Conservation (phyloP, 2,888 invertebrate species). For the Eretmocerus hayati region DNA sequence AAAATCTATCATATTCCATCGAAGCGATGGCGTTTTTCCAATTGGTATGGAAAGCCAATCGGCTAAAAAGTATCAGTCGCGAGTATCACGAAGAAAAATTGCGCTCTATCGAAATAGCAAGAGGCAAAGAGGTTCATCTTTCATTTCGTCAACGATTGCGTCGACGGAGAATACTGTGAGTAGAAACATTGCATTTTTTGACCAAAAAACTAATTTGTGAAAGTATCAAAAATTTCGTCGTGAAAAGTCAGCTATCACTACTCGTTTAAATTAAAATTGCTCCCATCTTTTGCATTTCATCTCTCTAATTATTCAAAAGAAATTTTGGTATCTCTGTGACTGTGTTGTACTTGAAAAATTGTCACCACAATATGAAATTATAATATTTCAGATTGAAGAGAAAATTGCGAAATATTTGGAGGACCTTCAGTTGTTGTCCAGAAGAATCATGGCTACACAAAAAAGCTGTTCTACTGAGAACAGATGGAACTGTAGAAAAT, state of each 20-base stretch:
- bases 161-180: slow-evolving; percentile 36
- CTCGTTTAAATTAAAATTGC: too few relatives aligned
- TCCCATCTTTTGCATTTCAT: too few relatives aligned
- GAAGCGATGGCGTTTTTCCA: slow-evolving; percentile 53
- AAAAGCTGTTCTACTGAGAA: slow-evolving; percentile 45
- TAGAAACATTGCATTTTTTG: too few relatives aligned
- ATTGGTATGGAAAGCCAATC: slow-evolving; percentile 52
- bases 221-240: too few relatives aligned
- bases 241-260: too few relatives aligned
- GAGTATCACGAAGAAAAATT: slow-evolving; percentile 55
- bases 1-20: too few relatives aligned
- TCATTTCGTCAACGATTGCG: slow-evolving; percentile 50
- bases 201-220: too few relatives aligned
- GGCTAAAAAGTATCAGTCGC: slow-evolving; percentile 49
- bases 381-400: slow-evolving; percentile 47
- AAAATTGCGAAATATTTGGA: slow-evolving; percentile 43
- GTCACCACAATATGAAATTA: too few relatives aligned
- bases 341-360: too few relatives aligned
- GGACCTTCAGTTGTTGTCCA: slow-evolving; percentile 31
- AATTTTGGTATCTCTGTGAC: too few relatives aligned
- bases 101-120: slow-evolving; percentile 49
- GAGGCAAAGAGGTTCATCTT: slow-evolving; percentile 45
- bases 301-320: too few relatives aligned
- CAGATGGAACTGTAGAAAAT: slow-evolving; percentile 55
- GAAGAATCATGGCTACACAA: slow-evolving; percentile 39